phyloP scores from a whole-genome alignment of 2,113 vertebrate species.

The Helogale parvula region DNA sequence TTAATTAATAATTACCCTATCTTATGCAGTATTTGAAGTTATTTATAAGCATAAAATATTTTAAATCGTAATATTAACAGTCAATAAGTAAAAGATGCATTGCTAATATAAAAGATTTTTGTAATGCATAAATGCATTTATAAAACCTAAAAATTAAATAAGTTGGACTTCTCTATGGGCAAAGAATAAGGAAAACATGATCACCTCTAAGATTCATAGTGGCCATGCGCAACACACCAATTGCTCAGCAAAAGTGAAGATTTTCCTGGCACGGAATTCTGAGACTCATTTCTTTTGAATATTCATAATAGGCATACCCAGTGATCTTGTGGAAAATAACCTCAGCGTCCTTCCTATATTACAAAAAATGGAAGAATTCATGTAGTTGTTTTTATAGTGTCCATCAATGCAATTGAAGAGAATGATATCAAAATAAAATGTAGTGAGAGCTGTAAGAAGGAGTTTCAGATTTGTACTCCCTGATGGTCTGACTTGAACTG shows the following conservation, averaged over 20 bases:
- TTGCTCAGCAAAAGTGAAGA: neutral
- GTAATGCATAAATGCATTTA: neutral
- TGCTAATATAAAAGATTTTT: neutral
- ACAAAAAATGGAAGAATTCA: neutral
- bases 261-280: neutral
- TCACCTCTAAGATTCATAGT: neutral
- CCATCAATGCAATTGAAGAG: neutral
- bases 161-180: neutral
- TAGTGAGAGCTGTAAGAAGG: neutral
- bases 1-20: neutral
- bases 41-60: neutral
- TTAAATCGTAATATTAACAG: neutral
- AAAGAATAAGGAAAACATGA: neutral
- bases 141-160: neutral
- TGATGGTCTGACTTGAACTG: neutral
- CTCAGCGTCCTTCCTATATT: neutral
- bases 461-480: neutral
- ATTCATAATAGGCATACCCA: neutral
- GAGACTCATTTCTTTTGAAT: slow-evolving; percentile 4
- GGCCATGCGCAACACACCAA: neutral
- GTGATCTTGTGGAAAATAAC: slow-evolving; percentile 21
- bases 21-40: neutral
- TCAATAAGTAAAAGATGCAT: neutral
- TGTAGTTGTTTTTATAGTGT: neutral
- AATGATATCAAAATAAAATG: neutral